Conservation (phyloP, 2,797 vertebrate species). For the Amblyopsis hoosieri region DNA sequence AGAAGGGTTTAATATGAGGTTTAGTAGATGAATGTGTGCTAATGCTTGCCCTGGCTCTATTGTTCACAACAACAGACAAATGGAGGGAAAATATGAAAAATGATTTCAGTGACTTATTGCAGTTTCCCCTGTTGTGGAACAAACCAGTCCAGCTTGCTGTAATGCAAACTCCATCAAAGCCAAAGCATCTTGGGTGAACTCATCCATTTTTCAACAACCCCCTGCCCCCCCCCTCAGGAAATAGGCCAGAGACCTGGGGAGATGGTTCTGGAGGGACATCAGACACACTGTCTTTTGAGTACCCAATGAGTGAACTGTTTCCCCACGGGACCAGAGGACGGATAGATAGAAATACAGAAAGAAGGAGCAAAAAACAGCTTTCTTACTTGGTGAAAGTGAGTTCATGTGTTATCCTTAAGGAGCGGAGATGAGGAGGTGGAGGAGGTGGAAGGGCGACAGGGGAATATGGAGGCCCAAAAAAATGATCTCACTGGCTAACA, state of each 20-base stretch:
- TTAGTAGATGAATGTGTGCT: constrained; percentile 48
- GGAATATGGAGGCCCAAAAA: constrained; percentile 45
- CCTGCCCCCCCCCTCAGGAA: constrained; percentile 25
- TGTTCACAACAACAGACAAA: constrained; percentile 3
- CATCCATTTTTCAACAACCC: constrained; percentile 21
- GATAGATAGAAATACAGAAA: neutral
- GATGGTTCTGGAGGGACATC: constrained; percentile 19
- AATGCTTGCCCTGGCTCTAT: constrained; percentile 20
- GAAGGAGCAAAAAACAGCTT: neutral
- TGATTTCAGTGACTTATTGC: constrained; percentile 47
- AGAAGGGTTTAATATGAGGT: constrained; percentile 23
- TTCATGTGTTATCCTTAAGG: constrained; percentile 44
- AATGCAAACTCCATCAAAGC: constrained; percentile 32
- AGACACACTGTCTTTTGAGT: constrained; percentile 11
- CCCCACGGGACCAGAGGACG: neutral
- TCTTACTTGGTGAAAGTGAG: neutral
- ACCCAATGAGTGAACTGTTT: constrained; percentile 10
- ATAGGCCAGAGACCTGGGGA: constrained; percentile 34
- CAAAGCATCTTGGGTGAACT: constrained; percentile 46
- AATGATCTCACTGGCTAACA: constrained; percentile 66
- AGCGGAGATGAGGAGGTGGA: constrained; percentile 13
- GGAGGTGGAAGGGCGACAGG: constrained; percentile 35
- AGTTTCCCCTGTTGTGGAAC: constrained; percentile 40
- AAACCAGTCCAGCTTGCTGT: constrained; percentile 27
- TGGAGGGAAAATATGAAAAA: constrained; percentile 55